Evolutionary conservation across 2,888 invertebrate species (phyloP).

Genomic region (Sarcophaga subvicina): DNA sequence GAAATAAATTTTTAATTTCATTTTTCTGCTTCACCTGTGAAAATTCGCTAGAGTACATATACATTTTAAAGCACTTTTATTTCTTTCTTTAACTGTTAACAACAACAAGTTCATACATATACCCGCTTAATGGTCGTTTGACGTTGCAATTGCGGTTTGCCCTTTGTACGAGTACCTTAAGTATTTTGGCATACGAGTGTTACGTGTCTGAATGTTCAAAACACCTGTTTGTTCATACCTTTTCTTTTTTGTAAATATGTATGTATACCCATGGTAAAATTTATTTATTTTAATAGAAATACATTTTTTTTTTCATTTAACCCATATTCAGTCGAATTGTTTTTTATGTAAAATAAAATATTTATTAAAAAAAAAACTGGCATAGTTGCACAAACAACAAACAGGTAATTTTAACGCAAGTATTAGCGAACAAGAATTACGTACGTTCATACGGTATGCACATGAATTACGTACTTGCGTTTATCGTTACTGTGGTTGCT

Average conservation of each 20-base stretch:
- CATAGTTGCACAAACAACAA: background rate
- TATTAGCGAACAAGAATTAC: conserved; percentile 9
- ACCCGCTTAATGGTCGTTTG: background rate
- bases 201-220: conserved; percentile 16
- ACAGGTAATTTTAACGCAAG: conserved; percentile 35
- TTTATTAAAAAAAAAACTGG: conserved; percentile 1
- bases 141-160: background rate
- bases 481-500: background rate
- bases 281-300: conserved; percentile 33
- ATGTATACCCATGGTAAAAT: too few species aligned
- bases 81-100: too few species aligned
- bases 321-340: conserved; percentile 20
- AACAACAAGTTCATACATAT: too few species aligned
- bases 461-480: conserved; percentile 4
- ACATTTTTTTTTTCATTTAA: conserved; percentile 50
- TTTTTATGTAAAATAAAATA: background rate
- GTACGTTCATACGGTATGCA: background rate
- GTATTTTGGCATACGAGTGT: background rate
- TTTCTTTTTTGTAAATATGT: background rate
- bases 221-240: background rate
- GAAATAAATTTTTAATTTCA: too few species aligned
- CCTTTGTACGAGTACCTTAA: background rate
- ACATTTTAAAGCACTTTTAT: too few species aligned
- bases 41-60: too few species aligned
- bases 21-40: too few species aligned